Evolutionary conservation across 2,113 vertebrate genomes (phyloP).

Genomic region (Brachirus orientalis): DNA sequence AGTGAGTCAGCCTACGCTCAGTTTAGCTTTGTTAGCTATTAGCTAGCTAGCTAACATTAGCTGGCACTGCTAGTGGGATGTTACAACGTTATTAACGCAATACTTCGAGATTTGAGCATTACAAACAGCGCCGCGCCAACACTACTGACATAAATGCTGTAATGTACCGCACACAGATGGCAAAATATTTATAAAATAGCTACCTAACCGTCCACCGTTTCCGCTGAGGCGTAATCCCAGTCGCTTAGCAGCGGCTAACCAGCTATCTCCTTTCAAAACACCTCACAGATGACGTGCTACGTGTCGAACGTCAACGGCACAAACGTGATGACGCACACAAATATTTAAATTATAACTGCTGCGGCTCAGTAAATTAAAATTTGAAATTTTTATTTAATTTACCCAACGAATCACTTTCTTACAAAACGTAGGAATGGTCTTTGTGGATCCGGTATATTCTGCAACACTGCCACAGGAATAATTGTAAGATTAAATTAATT

Average conservation of each 20-base stretch:
- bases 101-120: background rate
- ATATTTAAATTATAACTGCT: too few species aligned
- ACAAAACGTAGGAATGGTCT: too few species aligned
- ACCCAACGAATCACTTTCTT: too few species aligned
- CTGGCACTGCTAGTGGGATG: slow-evolving; percentile 18
- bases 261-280: slow-evolving; percentile 75
- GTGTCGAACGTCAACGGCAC: slow-evolving; percentile 28
- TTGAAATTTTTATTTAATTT: too few species aligned
- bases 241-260: slow-evolving; percentile 43
- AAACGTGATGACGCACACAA: slow-evolving; percentile 25
- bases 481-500: too few species aligned
- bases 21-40: slow-evolving; percentile 37
- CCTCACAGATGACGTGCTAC: slow-evolving; percentile 61
- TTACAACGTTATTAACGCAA: background rate
- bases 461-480: too few species aligned
- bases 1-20: slow-evolving; percentile 21
- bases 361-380: too few species aligned
- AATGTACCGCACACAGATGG: background rate
- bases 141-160: background rate
- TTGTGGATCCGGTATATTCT: too few species aligned
- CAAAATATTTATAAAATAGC: background rate
- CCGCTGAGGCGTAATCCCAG: slow-evolving; percentile 51
- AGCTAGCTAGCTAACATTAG: slow-evolving; percentile 51
- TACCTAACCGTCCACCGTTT: slow-evolving; percentile 38
- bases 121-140: background rate